Conservation (phyloP, 2,888 invertebrate genomes). For the Dioctria linearis region DNA sequence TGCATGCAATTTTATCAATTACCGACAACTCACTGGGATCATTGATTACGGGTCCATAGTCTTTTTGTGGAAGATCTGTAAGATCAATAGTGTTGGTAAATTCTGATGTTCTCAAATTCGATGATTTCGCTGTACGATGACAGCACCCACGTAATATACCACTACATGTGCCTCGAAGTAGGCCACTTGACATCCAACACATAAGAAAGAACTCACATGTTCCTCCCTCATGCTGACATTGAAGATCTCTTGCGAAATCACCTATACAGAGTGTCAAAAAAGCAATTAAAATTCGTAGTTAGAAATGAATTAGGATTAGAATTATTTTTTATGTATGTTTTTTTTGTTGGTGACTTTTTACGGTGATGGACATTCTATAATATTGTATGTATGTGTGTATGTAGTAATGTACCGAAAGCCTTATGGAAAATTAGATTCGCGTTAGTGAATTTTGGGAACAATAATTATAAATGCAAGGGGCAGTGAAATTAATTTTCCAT, state of each 20-base stretch:
- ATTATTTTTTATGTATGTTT: too few species aligned
- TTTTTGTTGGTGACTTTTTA: too few species aligned
- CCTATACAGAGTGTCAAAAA: conserved; percentile 62
- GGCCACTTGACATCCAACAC: conserved; percentile 92
- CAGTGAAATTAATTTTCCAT: too few species aligned
- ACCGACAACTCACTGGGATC: conserved; percentile 81
- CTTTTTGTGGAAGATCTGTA: conserved; percentile 74
- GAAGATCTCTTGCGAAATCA: conserved; percentile 69
- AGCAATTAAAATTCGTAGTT: background rate
- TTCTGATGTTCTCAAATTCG: conserved; percentile 78
- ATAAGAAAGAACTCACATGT: conserved; percentile 92
- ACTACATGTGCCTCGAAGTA: conserved; percentile 88
- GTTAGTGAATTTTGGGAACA: too few species aligned
- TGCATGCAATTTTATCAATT: conserved; percentile 29
- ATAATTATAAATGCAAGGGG: too few species aligned
- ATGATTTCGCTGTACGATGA: conserved; percentile 81
- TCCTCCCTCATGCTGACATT: conserved; percentile 75
- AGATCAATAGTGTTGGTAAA: conserved; percentile 78
- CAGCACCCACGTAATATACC: conserved; percentile 90
- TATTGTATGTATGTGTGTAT: too few species aligned
- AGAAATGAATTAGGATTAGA: background rate
- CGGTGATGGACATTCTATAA: too few species aligned
- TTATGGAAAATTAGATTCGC: too few species aligned
- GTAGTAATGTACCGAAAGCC: too few species aligned
- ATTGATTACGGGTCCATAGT: conserved; percentile 82